Evolutionary conservation across 2,797 vertebrate genomes (phyloP), one percentile per base, ranked within the genome.

Genomic region (Phrynocephalus forsythii): DNA sequence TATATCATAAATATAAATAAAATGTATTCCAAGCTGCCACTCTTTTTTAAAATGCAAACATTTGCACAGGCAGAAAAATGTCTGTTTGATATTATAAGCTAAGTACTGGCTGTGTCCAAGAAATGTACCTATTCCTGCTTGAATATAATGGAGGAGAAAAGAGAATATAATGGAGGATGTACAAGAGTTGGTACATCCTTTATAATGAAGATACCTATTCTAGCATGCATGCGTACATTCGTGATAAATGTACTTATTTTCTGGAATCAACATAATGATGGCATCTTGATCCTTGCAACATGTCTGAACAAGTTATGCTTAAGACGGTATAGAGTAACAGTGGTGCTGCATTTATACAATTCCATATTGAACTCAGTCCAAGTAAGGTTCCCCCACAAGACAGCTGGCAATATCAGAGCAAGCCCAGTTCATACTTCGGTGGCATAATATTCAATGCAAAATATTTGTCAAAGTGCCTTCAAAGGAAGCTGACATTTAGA

Each of bases 401-500:
- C 28, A 90, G 5, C 16, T 85, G 68, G 60, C 85, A 13, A 75
- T 85, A 48, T 9, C 48, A 66, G 84, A 85, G 11, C 84, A 71
- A 69, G 85, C 81, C 87, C 85, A 13, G 66, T 84, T 84, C 91
- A 75, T 73, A 72, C 48, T 30, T 92, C 10, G 66, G 5, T 8
- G 72, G 33, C 56, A 66, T 13, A 38, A 76, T 90, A 1, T 75
- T 90, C 73, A 38, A 0, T 52, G 3, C 79, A 87, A 67, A 60
- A 0, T 82, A 24, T 52, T 77, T 91, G 2, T 88, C 44, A 84
- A 56, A 24, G 50, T 67, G 24, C 67, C 79, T 81, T 83, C 86
- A 30, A 60, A 88, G 78, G 44, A 81, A 87, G 91, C 63, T 92
- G 83, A 83, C 66, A 82, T 78, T 84, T 80, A 50, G 33, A 91